Conservation (phyloP, 1,140 invertebrate species). For the Aricia agestis region DNA sequence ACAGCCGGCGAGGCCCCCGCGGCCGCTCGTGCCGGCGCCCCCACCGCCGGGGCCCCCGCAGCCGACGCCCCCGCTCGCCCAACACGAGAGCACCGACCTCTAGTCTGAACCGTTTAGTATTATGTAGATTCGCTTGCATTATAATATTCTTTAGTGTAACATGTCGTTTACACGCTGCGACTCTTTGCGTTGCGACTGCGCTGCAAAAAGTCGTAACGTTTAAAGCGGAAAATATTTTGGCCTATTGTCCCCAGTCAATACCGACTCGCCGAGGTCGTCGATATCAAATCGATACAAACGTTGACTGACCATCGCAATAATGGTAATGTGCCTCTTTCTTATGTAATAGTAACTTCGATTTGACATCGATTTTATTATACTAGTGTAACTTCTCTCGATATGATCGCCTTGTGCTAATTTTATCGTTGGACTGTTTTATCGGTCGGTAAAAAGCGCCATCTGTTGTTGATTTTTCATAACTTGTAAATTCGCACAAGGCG, state of each 20-base stretch:
- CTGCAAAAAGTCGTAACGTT: background rate
- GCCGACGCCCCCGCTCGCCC: conserved; percentile 36
- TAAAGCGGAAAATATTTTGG: background rate
- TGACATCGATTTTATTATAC: background rate
- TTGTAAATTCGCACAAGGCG: background rate
- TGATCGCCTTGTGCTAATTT: background rate
- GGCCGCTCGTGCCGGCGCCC: conserved; percentile 48
- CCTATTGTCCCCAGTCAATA: background rate
- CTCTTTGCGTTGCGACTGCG: background rate
- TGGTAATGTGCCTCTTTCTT: background rate
- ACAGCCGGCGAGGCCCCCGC: conserved; percentile 50
- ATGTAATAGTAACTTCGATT: background rate
- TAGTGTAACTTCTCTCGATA: background rate
- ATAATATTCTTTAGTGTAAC: conserved; percentile 3
- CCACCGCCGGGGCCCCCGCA: conserved; percentile 37
- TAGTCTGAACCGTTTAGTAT: conserved; percentile 35
- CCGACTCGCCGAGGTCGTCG: background rate
- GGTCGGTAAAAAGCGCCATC: background rate
- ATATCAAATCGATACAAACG: background rate
- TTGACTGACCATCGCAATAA: background rate
- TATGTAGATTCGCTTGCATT: conserved; percentile 13
- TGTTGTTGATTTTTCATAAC: background rate
- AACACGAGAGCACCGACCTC: conserved; percentile 61
- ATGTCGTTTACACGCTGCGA: background rate
- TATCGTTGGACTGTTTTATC: background rate